Evolutionary conservation across 2,888 invertebrate genomes (phyloP).

Genomic region (Lagria hirta): DNA sequence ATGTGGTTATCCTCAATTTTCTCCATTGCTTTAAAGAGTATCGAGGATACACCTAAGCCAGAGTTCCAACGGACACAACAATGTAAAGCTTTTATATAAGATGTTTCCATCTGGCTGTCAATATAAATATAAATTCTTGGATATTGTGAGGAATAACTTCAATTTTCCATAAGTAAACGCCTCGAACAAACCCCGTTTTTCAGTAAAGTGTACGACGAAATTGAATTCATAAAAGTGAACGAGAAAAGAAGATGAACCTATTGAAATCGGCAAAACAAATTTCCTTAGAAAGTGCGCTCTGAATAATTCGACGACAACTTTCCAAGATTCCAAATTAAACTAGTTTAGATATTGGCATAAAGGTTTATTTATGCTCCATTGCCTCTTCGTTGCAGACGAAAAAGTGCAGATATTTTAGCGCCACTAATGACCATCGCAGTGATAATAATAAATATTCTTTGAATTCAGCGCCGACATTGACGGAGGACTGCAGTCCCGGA

Average conservation of each 20-base stretch:
- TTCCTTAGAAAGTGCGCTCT: conserved; percentile 8
- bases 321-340: conserved; percentile 3
- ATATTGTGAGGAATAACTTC: too few species aligned
- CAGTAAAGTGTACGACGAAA: conserved; percentile 9
- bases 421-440: conserved; percentile 25
- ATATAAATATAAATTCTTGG: too few species aligned
- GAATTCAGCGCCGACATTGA: conserved; percentile 30
- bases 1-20: too few species aligned
- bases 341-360: conserved; percentile 1
- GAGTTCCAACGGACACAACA: too few species aligned
- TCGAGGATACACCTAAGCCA: too few species aligned
- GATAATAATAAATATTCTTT: conserved; percentile 33
- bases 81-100: too few species aligned
- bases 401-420: not conserved
- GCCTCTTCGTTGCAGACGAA: not conserved
- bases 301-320: conserved; percentile 3
- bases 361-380: not conserved
- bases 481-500: conserved; percentile 24
- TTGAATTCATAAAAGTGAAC: conserved; percentile 14
- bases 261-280: conserved; percentile 5
- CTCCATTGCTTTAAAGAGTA: too few species aligned
- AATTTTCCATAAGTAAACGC: too few species aligned
- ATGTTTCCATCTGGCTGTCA: too few species aligned
- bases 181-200: too few species aligned
- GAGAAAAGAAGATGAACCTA: conserved; percentile 8